Evolutionary conservation across 2,888 invertebrate genomes (phyloP).

Genomic region (Acleris holmiana): DNA sequence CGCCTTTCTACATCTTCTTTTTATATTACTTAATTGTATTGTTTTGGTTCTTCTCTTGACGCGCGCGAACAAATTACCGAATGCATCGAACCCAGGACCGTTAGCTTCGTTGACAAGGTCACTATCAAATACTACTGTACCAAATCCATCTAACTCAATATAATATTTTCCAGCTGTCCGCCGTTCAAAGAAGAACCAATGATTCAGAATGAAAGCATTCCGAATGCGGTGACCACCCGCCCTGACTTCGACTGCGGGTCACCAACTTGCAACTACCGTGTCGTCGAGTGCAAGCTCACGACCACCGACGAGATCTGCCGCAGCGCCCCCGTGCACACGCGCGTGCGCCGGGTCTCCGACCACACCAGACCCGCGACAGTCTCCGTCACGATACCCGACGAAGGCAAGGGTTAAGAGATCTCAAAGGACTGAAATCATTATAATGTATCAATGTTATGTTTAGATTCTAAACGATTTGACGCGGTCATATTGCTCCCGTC

Average conservation of each 20-base stretch:
- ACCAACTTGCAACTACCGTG: constrained; percentile 74
- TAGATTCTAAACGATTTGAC: constrained; percentile 49
- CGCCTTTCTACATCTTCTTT: too few species aligned
- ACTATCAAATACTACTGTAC: too few species aligned
- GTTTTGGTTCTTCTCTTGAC: too few species aligned
- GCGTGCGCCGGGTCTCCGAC: constrained; percentile 54
- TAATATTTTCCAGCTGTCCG: constrained; percentile 63
- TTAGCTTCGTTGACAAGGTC: too few species aligned
- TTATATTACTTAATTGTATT: too few species aligned
- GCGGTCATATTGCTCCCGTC: constrained; percentile 42
- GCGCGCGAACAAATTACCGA: too few species aligned
- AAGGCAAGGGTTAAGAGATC: constrained; percentile 78
- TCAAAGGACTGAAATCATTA: constrained; percentile 43
- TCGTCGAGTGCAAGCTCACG: constrained; percentile 78
- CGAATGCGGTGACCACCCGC: constrained; percentile 67
- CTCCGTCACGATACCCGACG: constrained; percentile 84
- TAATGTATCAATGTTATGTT: constrained; percentile 50
- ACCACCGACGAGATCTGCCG: constrained; percentile 72
- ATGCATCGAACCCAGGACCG: too few species aligned
- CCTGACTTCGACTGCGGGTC: constrained; percentile 76
- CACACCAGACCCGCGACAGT: constrained; percentile 77
- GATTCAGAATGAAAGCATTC: constrained; percentile 65
- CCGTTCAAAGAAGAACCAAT: constrained; percentile 74
- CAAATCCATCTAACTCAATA: not conserved
- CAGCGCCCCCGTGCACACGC: constrained; percentile 49